Evolutionary conservation across 1,140 invertebrate genomes (phyloP), one percentile per base, ranked within the genome.

Genomic region (Drosophila yakuba): DNA sequence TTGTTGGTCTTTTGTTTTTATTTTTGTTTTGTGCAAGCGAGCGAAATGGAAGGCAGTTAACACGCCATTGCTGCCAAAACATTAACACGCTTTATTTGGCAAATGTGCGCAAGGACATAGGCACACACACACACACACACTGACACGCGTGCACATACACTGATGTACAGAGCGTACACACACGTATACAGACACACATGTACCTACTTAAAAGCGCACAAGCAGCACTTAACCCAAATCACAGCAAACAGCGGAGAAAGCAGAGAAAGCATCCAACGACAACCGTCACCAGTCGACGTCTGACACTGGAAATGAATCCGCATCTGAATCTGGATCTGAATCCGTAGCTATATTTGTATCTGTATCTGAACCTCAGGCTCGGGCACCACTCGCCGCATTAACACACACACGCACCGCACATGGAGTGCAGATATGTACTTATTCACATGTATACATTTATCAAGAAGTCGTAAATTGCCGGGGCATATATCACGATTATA

Each of bases 1-100:
- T 71, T 12, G 28, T 64, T 71, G 64, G 62, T 47, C 51, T 77
- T 80, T 80, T 68, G 66, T 81, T 82, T 82, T 73, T 69, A 54
- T 74, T 81, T 74, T 71, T 76, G 69, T 76, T 80, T 78, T 83
- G 77, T 67, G 84, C 77, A 89, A 84, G 80, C 84, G 77, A 80
- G 73, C 77, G 64, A 89, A 89, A 88, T 89, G 84, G 83, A 89
- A 88, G 80, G 72, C 80, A 84, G 80, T 84, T 84, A 84, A 84
- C 80, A 84, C 76, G 80, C 80, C 80, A 84, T 84, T 79, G 80
- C 72, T 79, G 72, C 76, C 80, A 79, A 83, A 83, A 72, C 84
- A 84, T 84, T 89, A 89, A 89, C 84, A 89, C 80, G 80, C 84
- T 88, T 88, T 89, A 88, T 88, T 88, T 88, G 83, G 79, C 84